Base-by-base conservation (phyloP, 2,888 invertebrate genomes). In the Mystacides longicornis region DNA sequence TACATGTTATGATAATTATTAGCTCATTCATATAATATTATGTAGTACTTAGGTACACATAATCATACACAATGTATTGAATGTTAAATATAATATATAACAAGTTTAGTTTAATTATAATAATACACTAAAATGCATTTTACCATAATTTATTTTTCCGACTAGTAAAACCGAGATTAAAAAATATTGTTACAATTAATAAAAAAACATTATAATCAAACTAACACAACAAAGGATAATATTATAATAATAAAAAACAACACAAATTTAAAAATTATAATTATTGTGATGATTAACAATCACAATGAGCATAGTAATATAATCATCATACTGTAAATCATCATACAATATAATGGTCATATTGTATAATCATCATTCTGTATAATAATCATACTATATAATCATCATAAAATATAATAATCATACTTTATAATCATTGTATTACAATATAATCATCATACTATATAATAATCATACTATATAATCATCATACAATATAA, bases 131-230 rank as follows among this genome's bases (percentile, higher is more conserved):
- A n/a, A n/a, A n/a, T n/a, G n/a, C n/a, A n/a, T n/a, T 45, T 21
- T 45, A 45, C 16, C 19, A 48, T 48, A 48, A 48, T 48, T 48
- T 48, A 48, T 46, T 46, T 48, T 48, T 37, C 14, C 20, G 48
- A 48, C 48, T 48, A 48, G 48, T 21, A 48, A 48, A 48, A 48
- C 48, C 48, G 48, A 48, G 48, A 48, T 48, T n/a, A n/a, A n/a
- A n/a, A 48, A 23, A 48, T 48, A 23, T 48, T 14, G 7, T 20
- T 19, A 48, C 16, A n/a, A 23, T 3, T 23, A 22, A 48, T 48
- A 23, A 48, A 23, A 43, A 43, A 48, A 48, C 16, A 23, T 16
- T 23, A 23, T n/a, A n/a, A 23, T 23, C 22, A 48, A 23, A 48
- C 46, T 46, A 20, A 46, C 19, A 19, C 21, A 21, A 46, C 46